Evolutionary conservation across 2,113 vertebrate genomes (phyloP).

Genomic region (Ifrita kowaldi): DNA sequence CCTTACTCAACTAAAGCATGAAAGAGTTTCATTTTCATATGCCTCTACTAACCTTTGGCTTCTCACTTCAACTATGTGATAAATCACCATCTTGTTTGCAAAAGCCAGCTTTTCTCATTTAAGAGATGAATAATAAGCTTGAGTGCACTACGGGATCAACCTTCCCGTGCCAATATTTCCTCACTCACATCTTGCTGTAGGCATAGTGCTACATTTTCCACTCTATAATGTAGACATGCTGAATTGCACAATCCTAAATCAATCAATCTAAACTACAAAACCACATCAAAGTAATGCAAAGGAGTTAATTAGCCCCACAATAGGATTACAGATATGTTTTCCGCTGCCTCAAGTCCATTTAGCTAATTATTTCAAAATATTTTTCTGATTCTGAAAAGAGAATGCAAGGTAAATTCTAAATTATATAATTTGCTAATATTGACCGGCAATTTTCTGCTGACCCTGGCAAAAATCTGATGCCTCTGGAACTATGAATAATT

Average conservation of each 20-base stretch:
- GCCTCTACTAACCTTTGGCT: background rate
- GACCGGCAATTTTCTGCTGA: background rate
- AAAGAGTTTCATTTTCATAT: background rate
- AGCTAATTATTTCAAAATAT: background rate
- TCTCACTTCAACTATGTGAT: background rate
- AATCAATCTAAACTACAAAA: constrained; percentile 15
- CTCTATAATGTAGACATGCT: background rate
- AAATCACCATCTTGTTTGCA: background rate
- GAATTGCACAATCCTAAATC: constrained; percentile 25
- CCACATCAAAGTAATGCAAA: constrained; percentile 20
- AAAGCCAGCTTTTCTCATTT: constrained; percentile 4
- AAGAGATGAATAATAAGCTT: background rate
- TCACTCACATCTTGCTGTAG: background rate
- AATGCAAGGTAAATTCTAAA: background rate
- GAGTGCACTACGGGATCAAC: background rate
- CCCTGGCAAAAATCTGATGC: background rate
- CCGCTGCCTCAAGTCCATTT: background rate
- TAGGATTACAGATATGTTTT: background rate
- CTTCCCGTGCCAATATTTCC: background rate
- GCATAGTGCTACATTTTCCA: background rate
- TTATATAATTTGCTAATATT: background rate
- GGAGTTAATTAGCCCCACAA: background rate
- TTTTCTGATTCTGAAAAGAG: background rate
- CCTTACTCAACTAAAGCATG: background rate
- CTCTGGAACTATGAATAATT: background rate